These are phyloP conservation scores for Caenorhabditis remanei DNA, from an alignment of 1,140 invertebrate genomes.

Conservation along the genomic window DNA sequence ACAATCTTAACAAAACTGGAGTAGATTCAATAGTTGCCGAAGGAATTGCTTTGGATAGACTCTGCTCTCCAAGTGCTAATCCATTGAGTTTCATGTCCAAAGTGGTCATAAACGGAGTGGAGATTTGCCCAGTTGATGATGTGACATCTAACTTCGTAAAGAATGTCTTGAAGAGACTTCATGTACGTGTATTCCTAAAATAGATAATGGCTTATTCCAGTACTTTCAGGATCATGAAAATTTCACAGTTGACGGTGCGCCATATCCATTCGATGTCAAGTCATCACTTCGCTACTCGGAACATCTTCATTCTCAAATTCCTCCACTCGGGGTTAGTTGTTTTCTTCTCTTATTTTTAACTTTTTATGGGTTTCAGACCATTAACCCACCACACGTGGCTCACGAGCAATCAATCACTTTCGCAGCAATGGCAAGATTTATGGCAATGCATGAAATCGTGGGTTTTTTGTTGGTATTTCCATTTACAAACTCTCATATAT, in stretches of 20 bases:
- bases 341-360: no score
- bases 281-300: constrained; percentile 29
- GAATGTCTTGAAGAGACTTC: not conserved
- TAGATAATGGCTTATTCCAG: not conserved
- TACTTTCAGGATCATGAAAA: constrained; percentile 15
- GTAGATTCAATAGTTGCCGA: constrained; percentile 32
- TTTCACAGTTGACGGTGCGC: constrained; percentile 25
- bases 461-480: not conserved
- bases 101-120: not conserved
- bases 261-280: constrained; percentile 25
- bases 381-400: not conserved
- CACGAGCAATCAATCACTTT: constrained; percentile 31
- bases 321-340: not conserved
- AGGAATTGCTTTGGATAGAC: constrained; percentile 1
- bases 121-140: not conserved
- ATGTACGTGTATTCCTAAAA: not conserved
- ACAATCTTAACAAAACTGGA: not conserved
- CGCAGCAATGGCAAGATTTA: constrained; percentile 6
- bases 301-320: constrained; percentile 34
- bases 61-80: constrained; percentile 7
- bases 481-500: no score
- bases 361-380: not conserved
- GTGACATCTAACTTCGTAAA: not conserved
- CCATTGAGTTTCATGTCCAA: not conserved
- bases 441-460: constrained; percentile 35